Evolutionary conservation across 2,888 invertebrate genomes (phyloP).

Genomic region (Agrilus cyanescens): DNA sequence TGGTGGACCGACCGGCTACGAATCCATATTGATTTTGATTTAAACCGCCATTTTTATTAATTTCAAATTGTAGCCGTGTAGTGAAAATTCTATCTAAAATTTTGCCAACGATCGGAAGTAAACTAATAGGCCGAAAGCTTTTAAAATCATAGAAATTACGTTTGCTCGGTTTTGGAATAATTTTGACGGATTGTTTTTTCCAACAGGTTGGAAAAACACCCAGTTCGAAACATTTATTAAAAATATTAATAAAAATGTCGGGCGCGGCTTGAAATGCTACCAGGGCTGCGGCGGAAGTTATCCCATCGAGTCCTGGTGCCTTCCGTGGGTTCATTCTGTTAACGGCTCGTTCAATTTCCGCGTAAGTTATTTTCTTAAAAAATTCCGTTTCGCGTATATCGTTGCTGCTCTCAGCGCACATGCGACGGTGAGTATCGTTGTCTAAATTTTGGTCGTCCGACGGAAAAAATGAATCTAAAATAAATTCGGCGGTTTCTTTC

Average conservation of each 20-base stretch:
- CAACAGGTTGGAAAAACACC: slow-evolving; percentile 6
- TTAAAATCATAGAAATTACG: not conserved
- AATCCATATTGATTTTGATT: too few relatives aligned
- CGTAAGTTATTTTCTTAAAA: not conserved
- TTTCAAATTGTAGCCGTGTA: too few relatives aligned
- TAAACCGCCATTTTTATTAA: too few relatives aligned
- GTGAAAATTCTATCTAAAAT: too few relatives aligned
- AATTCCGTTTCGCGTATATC: not conserved
- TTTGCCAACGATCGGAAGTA: slow-evolving; percentile 8
- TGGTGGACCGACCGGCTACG: too few relatives aligned
- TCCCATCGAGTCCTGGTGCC: slow-evolving; percentile 5
- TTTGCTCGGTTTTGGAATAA: slow-evolving; percentile 5
- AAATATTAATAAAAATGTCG: not conserved
- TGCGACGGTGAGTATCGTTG: not conserved
- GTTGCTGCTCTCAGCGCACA: not conserved
- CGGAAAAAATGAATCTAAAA: slow-evolving; percentile 5
- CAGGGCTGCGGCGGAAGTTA: slow-evolving; percentile 4
- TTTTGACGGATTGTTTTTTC: slow-evolving; percentile 3
- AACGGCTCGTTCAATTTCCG: slow-evolving; percentile 4
- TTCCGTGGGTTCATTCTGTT: slow-evolving; percentile 1
- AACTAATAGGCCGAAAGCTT: slow-evolving; percentile 6
- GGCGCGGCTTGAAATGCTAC: slow-evolving; percentile 1
- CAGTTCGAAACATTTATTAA: slow-evolving; percentile 3
- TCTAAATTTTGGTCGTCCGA: slow-evolving; percentile 1
- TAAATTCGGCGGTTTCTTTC: slow-evolving; percentile 1